Evolutionary conservation across 2,888 invertebrate species (phyloP).

Genomic region (Bombylius major): DNA sequence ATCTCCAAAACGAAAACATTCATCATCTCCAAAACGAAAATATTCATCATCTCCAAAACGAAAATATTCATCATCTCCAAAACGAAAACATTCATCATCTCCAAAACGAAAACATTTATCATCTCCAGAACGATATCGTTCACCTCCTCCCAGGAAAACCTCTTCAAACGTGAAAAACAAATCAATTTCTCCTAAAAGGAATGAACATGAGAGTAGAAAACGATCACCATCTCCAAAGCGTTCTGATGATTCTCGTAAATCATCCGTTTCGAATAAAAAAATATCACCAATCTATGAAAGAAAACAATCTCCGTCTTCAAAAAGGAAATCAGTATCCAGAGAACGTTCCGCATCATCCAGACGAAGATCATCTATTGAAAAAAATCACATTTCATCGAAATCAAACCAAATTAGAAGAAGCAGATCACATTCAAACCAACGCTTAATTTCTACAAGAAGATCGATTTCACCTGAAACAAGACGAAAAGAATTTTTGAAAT

Average conservation of each 20-base stretch:
- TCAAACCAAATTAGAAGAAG: slow-evolving; percentile 4
- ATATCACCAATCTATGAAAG: not conserved
- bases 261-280: no score
- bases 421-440: not conserved
- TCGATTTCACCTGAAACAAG: not conserved
- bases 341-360: slow-evolving; percentile 7
- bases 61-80: slow-evolving; percentile 1
- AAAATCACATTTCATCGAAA: slow-evolving; percentile 2
- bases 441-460: not conserved
- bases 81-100: slow-evolving; percentile 4
- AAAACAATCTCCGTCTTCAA: slow-evolving; percentile 4
- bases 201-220: not conserved
- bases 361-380: not conserved
- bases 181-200: no score
- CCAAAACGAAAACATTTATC: not conserved
- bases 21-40: slow-evolving; percentile 5
- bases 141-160: not conserved
- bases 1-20: slow-evolving; percentile 18
- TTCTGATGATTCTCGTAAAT: no score
- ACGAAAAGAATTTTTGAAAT: slow-evolving; percentile 15
- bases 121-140: slow-evolving; percentile 7
- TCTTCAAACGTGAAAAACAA: no score
- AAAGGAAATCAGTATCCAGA: slow-evolving; percentile 3
- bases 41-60: slow-evolving; percentile 20
- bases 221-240: not conserved